Conservation (phyloP, 1,140 invertebrate species). For the Penaeus japonicus region DNA sequence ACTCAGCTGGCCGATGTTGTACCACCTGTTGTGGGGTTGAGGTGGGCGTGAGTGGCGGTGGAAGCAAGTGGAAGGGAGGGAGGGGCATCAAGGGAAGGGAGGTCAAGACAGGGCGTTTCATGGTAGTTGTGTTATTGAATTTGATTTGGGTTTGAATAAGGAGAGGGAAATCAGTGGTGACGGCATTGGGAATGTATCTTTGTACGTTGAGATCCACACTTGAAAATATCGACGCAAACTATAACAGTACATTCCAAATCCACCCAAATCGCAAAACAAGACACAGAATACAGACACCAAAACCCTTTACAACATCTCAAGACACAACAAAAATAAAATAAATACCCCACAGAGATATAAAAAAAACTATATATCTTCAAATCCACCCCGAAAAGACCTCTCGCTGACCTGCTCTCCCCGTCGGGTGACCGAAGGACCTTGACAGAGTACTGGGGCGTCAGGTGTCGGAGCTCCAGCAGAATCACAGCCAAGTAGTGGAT, state of each 20-base stretch:
- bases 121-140: too few species aligned
- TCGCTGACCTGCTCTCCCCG: constrained; percentile 70
- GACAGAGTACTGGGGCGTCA: constrained; percentile 88
- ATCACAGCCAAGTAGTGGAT: constrained; percentile 95
- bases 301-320: neutral
- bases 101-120: too few species aligned
- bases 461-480: constrained; percentile 88
- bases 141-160: too few species aligned
- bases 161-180: too few species aligned
- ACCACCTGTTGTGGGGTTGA: constrained; percentile 64
- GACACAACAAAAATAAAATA: neutral
- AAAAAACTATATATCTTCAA: neutral
- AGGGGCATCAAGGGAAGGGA: too few species aligned
- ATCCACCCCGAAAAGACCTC: neutral
- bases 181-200: too few species aligned
- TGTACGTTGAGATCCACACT: too few species aligned
- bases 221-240: too few species aligned
- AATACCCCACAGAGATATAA: neutral
- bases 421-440: constrained; percentile 94
- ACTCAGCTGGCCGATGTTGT: constrained; percentile 88
- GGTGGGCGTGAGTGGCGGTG: neutral
- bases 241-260: too few species aligned
- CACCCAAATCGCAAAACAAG: too few species aligned
- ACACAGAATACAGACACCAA: neutral
- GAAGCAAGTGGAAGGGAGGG: neutral